Evolutionary conservation across 2,888 invertebrate species (phyloP).

Genomic region (Papilio gigon): DNA sequence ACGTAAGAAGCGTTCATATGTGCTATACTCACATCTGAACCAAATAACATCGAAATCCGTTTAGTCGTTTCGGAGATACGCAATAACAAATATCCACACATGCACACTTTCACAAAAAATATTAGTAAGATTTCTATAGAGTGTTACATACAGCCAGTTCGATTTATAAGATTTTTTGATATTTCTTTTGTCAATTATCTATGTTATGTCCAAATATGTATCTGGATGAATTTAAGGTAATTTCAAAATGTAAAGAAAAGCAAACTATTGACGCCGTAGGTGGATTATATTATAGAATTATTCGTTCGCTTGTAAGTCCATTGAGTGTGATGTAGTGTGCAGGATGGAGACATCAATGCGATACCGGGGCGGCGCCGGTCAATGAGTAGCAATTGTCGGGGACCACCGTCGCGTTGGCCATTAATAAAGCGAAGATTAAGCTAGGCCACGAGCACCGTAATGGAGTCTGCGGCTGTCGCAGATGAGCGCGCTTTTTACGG

Average conservation of each 20-base stretch:
- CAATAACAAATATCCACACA: too few relatives aligned
- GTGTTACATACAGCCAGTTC: too few relatives aligned
- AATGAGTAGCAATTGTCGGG: slow-evolving; percentile 48
- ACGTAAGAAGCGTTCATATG: too few relatives aligned
- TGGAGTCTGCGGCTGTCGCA: slow-evolving; percentile 68
- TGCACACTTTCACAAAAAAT: too few relatives aligned
- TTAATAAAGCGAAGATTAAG: slow-evolving; percentile 76
- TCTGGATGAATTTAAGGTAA: too few relatives aligned
- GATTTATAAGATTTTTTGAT: not conserved
- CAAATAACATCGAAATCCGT: too few relatives aligned
- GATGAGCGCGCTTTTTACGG: slow-evolving; percentile 80
- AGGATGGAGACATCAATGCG: slow-evolving; percentile 61
- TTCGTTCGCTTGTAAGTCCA: slow-evolving; percentile 18
- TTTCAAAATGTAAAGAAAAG: not conserved
- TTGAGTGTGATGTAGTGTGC: slow-evolving; percentile 43
- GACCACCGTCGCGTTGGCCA: slow-evolving; percentile 66
- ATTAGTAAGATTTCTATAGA: too few relatives aligned
- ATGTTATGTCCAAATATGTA: too few relatives aligned
- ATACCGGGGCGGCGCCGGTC: slow-evolving; percentile 50
- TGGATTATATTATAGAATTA: slow-evolving; percentile 23
- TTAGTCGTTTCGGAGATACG: too few relatives aligned
- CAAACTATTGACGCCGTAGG: not conserved
- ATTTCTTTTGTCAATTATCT: not conserved
- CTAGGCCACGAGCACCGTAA: slow-evolving; percentile 68
- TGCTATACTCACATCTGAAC: too few relatives aligned